Evolutionary conservation across 2,797 vertebrate species (phyloP).

Genomic region (Rhynchotus rufescens): DNA sequence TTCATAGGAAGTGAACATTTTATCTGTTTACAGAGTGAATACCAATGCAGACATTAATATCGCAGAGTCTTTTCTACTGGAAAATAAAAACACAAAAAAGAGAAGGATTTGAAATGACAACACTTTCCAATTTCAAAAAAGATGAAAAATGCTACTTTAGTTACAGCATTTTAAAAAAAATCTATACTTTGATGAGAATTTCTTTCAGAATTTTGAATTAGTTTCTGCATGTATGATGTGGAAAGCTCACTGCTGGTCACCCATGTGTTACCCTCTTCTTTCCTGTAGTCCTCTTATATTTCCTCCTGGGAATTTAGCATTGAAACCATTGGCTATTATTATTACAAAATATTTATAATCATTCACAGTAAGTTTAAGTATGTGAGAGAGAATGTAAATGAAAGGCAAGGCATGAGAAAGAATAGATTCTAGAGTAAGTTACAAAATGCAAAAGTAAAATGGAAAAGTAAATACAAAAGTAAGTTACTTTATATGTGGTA

Average conservation of each 20-base stretch:
- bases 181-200: constrained; percentile 24
- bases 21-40: constrained; percentile 44
- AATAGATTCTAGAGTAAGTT: not conserved
- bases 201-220: constrained; percentile 28
- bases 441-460: not conserved
- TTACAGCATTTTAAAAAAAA: constrained; percentile 13
- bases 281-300: not conserved
- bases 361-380: not conserved
- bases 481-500: not conserved
- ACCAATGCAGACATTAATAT: constrained; percentile 59
- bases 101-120: constrained; percentile 15
- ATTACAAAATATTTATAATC: not conserved
- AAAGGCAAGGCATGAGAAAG: not conserved
- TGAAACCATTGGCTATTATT: not conserved
- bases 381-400: not conserved
- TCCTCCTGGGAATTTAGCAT: not conserved
- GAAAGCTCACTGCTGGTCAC: not conserved
- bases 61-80: constrained; percentile 2
- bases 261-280: not conserved
- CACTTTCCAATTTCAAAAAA: not conserved
- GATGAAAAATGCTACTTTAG: not conserved
- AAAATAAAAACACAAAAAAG: constrained; percentile 20
- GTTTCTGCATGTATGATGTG: accelerated
- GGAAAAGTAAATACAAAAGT: not conserved
- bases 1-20: constrained; percentile 31